These are phyloP conservation scores for Mormyrus iriodes DNA, from an alignment of 2,113 vertebrate genomes.

Conservation along the genomic window DNA sequence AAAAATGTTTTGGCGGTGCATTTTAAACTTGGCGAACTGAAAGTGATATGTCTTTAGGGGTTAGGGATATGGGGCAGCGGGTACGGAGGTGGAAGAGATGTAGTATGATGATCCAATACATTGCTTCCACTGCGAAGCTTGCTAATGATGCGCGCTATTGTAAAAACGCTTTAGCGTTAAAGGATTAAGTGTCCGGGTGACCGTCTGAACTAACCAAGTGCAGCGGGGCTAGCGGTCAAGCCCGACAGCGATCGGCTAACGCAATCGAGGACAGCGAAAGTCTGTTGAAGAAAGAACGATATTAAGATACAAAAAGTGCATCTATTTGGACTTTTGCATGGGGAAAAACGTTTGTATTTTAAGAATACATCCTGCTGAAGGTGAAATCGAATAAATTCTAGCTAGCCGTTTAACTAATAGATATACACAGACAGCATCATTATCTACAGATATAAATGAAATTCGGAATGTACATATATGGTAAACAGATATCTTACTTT, in stretches of 20 bases:
- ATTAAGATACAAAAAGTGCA: not conserved
- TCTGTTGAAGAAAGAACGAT: not conserved
- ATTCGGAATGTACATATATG: too few species aligned
- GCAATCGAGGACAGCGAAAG: not conserved
- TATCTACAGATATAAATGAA: not conserved
- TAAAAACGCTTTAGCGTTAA: not conserved
- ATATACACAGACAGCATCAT: not conserved
- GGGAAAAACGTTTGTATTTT: not conserved
- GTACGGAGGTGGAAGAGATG: not conserved
- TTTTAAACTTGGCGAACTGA: not conserved
- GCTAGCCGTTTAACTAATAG: not conserved
- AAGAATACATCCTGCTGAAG: not conserved
- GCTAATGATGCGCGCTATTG: not conserved
- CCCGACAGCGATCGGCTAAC: not conserved
- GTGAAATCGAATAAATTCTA: not conserved
- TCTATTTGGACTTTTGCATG: not conserved
- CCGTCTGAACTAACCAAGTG: not conserved
- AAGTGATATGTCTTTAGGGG: not conserved
- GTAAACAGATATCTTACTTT: not conserved
- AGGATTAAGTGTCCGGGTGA: not conserved
- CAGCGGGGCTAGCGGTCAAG: not conserved
- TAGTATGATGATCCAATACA: not conserved
- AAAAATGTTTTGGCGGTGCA: not conserved
- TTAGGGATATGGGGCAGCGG: not conserved
- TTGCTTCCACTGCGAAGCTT: not conserved